Base-by-base conservation (phyloP, 2,797 vertebrate species). In the Poeciliopsis gracilis region DNA sequence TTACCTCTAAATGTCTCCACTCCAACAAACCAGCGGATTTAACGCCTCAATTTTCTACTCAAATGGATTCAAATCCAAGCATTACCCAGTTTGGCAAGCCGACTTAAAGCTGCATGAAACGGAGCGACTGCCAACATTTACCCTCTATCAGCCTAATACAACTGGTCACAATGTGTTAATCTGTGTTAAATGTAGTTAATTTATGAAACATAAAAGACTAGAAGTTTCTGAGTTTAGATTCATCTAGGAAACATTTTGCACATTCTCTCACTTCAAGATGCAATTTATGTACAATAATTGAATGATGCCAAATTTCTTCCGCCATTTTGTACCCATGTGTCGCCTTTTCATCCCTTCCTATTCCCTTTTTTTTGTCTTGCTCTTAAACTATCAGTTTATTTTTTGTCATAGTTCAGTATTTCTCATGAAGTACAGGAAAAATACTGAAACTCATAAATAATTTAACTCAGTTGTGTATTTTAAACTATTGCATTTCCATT, bases 61-160 rank as follows among this genome's bases (percentile, higher is more conserved):
- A 45, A 16, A 45, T 28, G 67, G 25, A n/a, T 70, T 46, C 13
- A 70, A 70, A 69, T n/a, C 25, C 23, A 43, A 25, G 20, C 66
- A 69, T 69, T 69, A 45, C 25, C 41, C 67, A 28, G 67, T 46
- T 70, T 70, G 41, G 67, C 67, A 28, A 70, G 43, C 25, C 25
- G n/a, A 70, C 25, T 70, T 70, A 46, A 70, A 46, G 41, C 67
- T 45, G 41, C 41, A 46, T 45, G 41, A 70, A 70, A 70, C 25
- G 25, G 41, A 45, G 41, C 41, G 25, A 70, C 66, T 46, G 43
- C 67, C 67, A 70, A 70, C 67, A 18, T 45, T 28, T 28, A 28
- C 8, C 6, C 67, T 45, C 41, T 45, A 7, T 70, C 67, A 45
- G 67, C 67, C 66, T 9, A 38, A 20, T 69, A n/a, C 38, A 69